phyloP scores from a whole-genome alignment of 2,888 invertebrate species.

The Cosmia trapezina region DNA sequence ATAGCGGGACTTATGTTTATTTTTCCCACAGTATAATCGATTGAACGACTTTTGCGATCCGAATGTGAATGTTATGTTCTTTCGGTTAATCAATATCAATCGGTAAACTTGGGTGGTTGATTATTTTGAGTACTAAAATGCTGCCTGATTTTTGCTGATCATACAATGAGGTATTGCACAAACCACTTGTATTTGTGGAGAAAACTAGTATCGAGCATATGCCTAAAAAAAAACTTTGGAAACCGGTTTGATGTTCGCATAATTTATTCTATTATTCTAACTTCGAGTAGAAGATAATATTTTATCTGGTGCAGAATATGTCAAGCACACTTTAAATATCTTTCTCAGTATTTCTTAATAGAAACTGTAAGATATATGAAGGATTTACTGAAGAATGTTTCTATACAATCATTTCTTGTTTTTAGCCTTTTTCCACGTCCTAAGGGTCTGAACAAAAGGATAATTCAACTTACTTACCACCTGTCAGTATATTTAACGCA shows the following conservation, averaged over 20 bases:
- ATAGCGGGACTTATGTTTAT: slow-evolving; percentile 26
- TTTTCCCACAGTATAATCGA: slow-evolving; percentile 28
- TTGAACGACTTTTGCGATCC: slow-evolving; percentile 7
- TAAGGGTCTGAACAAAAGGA: slow-evolving; percentile 46
- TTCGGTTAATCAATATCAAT: slow-evolving; percentile 5
- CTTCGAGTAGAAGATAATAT: neutral
- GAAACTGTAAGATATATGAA: neutral
- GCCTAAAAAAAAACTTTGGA: neutral
- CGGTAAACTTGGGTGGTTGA: neutral
- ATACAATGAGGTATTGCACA: neutral
- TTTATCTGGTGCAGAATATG: neutral
- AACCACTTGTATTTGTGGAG: neutral
- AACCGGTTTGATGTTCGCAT: neutral
- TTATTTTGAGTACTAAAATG: neutral
- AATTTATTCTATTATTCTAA: neutral
- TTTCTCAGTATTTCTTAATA: neutral
- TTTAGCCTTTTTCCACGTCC: slow-evolving; percentile 20
- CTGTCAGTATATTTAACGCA: slow-evolving; percentile 62
- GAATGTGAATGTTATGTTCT: slow-evolving; percentile 1
- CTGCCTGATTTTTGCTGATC: neutral
- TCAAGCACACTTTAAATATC: neutral
- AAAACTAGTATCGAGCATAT: neutral
- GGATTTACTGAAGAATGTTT: slow-evolving; percentile 18
- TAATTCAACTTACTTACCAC: slow-evolving; percentile 33
- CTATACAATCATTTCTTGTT: slow-evolving; percentile 12